phyloP scores from a whole-genome alignment of 2,797 vertebrate species.

The Acanthurus leucopareius region DNA sequence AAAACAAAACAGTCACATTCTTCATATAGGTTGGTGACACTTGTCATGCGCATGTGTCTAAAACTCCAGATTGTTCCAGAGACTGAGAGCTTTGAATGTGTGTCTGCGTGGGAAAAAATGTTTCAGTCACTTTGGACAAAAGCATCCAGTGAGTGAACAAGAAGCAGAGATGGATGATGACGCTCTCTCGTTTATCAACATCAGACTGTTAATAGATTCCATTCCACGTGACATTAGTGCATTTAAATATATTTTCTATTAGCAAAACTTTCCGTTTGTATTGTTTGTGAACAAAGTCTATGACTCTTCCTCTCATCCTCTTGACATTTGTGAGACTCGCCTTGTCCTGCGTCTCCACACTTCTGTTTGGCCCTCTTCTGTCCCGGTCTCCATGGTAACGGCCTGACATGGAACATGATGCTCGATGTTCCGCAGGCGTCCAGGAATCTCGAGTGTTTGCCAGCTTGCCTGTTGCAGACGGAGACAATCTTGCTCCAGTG shows the following conservation, averaged over 20 bases:
- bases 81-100: background rate
- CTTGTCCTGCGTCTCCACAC: slow-evolving; percentile 20
- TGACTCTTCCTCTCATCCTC: slow-evolving; percentile 12
- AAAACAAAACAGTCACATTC: background rate
- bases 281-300: background rate
- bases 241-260: slow-evolving; percentile 33
- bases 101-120: background rate
- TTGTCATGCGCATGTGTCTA: background rate
- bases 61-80: background rate
- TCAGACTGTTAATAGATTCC: slow-evolving; percentile 15
- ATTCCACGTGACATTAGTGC: slow-evolving; percentile 1
- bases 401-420: slow-evolving; percentile 63
- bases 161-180: background rate
- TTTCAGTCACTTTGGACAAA: slow-evolving; percentile 6
- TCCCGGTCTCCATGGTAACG: slow-evolving; percentile 66
- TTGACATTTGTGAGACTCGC: slow-evolving; percentile 54
- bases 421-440: slow-evolving; percentile 72
- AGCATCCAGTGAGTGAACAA: background rate
- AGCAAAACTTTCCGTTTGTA: slow-evolving; percentile 37
- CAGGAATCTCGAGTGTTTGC: slow-evolving; percentile 67
- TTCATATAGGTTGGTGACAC: background rate
- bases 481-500: slow-evolving; percentile 65
- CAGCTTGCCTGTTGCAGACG: slow-evolving; percentile 45
- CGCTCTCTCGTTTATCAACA: slow-evolving; percentile 17
- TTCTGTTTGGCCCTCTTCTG: slow-evolving; percentile 61